Evolutionary conservation across 2,888 invertebrate species (phyloP), one percentile per base, ranked within the genome.

Genomic region (Leptinotarsa juncta): DNA sequence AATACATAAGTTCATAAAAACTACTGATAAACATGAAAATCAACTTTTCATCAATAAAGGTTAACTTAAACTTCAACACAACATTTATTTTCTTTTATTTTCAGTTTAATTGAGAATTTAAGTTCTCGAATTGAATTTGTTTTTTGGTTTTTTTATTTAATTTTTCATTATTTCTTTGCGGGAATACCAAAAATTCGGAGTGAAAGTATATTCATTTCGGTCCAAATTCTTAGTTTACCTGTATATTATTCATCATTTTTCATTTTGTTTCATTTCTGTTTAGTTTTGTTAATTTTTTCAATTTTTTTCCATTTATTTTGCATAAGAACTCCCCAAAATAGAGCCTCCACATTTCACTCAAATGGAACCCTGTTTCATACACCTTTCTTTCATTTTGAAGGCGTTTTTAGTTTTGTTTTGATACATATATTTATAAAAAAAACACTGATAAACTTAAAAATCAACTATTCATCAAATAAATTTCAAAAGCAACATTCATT

Each of bases 261-360:
- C 4, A 10, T 51, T 32, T 23, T 62, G 15, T 62, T 26, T 3
- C 60, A 12, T 15, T 62, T 62, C 16, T 23, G 50, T 62, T 26
- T 1, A 62, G 4, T 62, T 62, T n/a, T 42, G 26, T 62, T 32
- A 1, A 42, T 3, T 18, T 20, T 65, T 20, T 20, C 20, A 3
- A 16, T 65, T 42, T 26, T 26, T 26, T 26, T 26, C 4, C 23
- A 26, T 26, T 55, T 55, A 7, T 18, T 66, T 48, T 14, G 0
- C 2, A n/a, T 14, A 18, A 67, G 12, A 50, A 67, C 15, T 5
- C 48, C 50, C 51, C 50, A 67, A 69, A 69, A 53, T 69, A 57
- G n/a, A 70, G 60, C 70, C 57, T 60, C 48, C 70, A 12, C 14
- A 18, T 53, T 62, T 42, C 1, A 42, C 4, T 3, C 12, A 2